phyloP scores from a whole-genome alignment of 2,888 invertebrate species.

The Ferdinandea cuprea region DNA sequence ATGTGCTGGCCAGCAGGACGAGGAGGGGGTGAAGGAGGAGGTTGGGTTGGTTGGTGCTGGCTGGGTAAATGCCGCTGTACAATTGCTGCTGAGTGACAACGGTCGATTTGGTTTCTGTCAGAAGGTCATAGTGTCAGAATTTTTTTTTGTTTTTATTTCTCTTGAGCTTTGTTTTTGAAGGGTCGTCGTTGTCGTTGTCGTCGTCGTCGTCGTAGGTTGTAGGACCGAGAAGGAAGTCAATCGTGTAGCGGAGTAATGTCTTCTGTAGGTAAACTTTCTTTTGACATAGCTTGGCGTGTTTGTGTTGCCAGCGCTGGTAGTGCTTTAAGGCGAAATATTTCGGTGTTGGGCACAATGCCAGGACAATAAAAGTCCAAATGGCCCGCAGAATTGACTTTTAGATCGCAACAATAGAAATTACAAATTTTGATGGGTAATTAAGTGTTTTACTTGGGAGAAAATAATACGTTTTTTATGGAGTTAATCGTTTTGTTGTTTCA shows the following conservation, averaged over 20 bases:
- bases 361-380: not conserved
- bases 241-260: not conserved
- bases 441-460: not conserved
- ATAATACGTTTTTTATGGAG: not conserved
- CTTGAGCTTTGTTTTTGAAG: not conserved
- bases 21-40: not conserved
- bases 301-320: not conserved
- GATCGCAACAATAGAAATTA: not conserved
- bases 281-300: not conserved
- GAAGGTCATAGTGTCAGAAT: slow-evolving; percentile 61
- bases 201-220: not conserved
- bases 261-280: not conserved
- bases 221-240: not conserved
- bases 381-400: not conserved
- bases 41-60: slow-evolving; percentile 2
- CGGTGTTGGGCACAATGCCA: slow-evolving; percentile 16
- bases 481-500: not conserved
- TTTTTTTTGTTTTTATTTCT: slow-evolving; percentile 7
- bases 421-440: not conserved
- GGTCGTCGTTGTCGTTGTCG: not conserved
- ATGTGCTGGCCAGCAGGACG: slow-evolving; percentile 16
- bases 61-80: slow-evolving; percentile 42
- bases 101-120: slow-evolving; percentile 54
- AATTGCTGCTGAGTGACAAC: slow-evolving; percentile 53
- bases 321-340: not conserved